Conservation (phyloP, 2,113 vertebrate species). For the Dunckerocampus dactyliophorus region DNA sequence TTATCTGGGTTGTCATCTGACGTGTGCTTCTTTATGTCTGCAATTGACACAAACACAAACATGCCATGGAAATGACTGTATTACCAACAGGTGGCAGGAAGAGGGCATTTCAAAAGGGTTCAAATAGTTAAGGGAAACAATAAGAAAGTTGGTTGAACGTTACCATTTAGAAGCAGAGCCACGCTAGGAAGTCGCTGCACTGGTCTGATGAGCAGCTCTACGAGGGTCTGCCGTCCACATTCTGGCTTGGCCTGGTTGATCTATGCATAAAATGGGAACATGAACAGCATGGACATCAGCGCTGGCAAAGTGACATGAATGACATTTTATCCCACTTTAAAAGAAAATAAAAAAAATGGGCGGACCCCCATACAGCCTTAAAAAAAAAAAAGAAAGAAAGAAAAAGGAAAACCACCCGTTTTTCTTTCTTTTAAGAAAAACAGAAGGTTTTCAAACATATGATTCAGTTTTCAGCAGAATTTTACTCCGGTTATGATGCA, state of each 20-base stretch:
- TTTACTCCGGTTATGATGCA: too few relatives aligned
- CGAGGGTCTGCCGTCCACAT: constrained; percentile 91
- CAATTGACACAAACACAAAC: constrained; percentile 1
- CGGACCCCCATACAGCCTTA: too few relatives aligned
- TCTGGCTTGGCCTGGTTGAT: constrained; percentile 97
- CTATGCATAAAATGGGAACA: constrained; percentile 41
- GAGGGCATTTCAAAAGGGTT: too few relatives aligned
- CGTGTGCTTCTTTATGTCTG: constrained; percentile 97
- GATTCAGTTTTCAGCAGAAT: too few relatives aligned
- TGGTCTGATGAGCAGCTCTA: constrained; percentile 92
- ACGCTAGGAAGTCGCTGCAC: constrained; percentile 96
- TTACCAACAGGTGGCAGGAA: too few relatives aligned
- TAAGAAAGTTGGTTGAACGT: constrained; percentile 1
- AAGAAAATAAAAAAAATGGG: too few relatives aligned
- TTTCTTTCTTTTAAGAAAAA: too few relatives aligned
- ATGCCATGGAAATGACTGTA: background rate
- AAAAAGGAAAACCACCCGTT: too few relatives aligned
- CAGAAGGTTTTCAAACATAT: too few relatives aligned
- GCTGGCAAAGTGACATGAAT: background rate
- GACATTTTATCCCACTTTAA: too few relatives aligned
- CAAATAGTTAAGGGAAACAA: too few relatives aligned
- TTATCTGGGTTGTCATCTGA: constrained; percentile 95
- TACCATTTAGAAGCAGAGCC: constrained; percentile 92
- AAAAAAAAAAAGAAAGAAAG: too few relatives aligned
- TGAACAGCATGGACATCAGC: background rate